Percentiles rank a stretch among this genome's conserved stretches.
phyloP scores from a whole-genome alignment of 2,888 invertebrate species.

The Sericinus montela region DNA sequence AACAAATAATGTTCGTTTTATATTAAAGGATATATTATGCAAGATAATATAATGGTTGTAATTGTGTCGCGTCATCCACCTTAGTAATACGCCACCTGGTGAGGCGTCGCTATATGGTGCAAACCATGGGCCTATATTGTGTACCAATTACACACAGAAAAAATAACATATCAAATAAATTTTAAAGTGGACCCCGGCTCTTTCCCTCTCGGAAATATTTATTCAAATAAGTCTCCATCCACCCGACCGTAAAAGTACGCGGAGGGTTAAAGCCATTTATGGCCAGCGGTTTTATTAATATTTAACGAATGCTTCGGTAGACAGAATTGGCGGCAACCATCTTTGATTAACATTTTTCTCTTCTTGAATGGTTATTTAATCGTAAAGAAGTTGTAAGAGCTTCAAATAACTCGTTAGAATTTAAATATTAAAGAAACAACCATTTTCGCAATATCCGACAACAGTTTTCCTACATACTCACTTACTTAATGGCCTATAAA shows the following conservation, averaged over 20 bases:
- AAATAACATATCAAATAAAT: constrained; percentile 61
- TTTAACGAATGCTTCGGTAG: constrained; percentile 76
- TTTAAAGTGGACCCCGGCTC: constrained; percentile 42
- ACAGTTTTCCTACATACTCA: too few species aligned
- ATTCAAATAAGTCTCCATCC: constrained; percentile 77
- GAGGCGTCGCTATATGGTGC: constrained; percentile 52
- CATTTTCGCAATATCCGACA: too few species aligned
- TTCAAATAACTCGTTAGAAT: too few species aligned
- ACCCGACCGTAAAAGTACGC: constrained; percentile 72
- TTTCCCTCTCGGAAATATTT: constrained; percentile 67
- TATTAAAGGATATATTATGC: constrained; percentile 74
- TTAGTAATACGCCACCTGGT: constrained; percentile 63
- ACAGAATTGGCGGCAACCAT: constrained; percentile 74
- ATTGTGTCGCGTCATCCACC: constrained; percentile 73
- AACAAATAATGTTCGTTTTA: constrained; percentile 69
- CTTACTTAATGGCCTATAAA: too few species aligned
- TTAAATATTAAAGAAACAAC: too few species aligned
- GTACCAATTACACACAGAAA: constrained; percentile 39
- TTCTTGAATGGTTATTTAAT: background rate
- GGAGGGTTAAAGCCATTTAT: constrained; percentile 70
- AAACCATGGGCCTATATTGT: constrained; percentile 35
- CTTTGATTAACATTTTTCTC: constrained; percentile 5
- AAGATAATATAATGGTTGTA: constrained; percentile 74
- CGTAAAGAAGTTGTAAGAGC: background rate
- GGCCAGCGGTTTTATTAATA: constrained; percentile 75